Evolutionary conservation across 2,888 invertebrate genomes (phyloP), one percentile per base, ranked within the genome.

Genomic region (Monochamus alternatus): DNA sequence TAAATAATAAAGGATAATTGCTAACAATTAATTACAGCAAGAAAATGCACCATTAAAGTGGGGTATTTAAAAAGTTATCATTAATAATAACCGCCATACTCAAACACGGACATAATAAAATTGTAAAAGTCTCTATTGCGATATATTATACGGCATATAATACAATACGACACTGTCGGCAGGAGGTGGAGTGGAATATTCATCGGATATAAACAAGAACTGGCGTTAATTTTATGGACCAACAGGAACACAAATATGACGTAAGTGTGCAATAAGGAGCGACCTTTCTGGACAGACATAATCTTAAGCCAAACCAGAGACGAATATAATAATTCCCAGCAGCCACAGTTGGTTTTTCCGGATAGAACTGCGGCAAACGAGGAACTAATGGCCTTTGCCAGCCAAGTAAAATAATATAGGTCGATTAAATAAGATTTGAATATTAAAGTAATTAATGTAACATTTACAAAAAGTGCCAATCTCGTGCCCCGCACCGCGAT

Each of bases 371-470:
- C 85, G 86, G 86, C 85, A 87, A 87, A 88, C 86, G 88, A 88
- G 87, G 85, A 86, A 87, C 86, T 87, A 87, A 87, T 87, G 87
- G n/a, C n/a, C n/a, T n/a, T n/a, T n/a, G n/a, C n/a, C n/a, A n/a
- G n/a, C n/a, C n/a, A n/a, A n/a, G n/a, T n/a, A n/a, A n/a, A n/a
- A n/a, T n/a, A n/a, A n/a, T n/a, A n/a, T n/a, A n/a, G n/a, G n/a
- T n/a, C n/a, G n/a, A n/a, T n/a, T n/a, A n/a, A n/a, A n/a, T n/a
- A n/a, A n/a, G n/a, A n/a, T n/a, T n/a, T n/a, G n/a, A n/a, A n/a
- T n/a, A n/a, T n/a, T n/a, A n/a, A n/a, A n/a, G n/a, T n/a, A n/a
- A n/a, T n/a, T n/a, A n/a, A n/a, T n/a, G n/a, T n/a, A n/a, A n/a
- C n/a, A n/a, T n/a, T n/a, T n/a, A n/a, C n/a, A n/a, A n/a, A n/a